Evolutionary conservation across 2,113 vertebrate species (phyloP), one percentile per base, ranked within the genome.

Genomic region (Takifugu bimaculatus): DNA sequence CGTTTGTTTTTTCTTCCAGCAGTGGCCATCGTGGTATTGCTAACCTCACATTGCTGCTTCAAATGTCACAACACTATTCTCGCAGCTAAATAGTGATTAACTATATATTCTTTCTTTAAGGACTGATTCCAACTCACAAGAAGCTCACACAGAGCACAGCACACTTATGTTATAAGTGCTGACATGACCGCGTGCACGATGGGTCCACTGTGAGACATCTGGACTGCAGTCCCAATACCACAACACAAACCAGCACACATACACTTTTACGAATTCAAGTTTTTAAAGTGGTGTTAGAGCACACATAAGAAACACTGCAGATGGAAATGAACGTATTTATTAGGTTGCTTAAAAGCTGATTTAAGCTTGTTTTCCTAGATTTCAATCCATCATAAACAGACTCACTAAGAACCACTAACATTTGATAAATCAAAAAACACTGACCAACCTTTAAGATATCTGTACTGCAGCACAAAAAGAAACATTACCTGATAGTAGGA

Each of bases 401-500:
- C 11, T 39, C 45, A 1, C 4, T 47, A 12, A 47, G 5, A 47
- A 15, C 13, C 2, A 15, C 15, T 4, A 58, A 39, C 13, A 0
- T 14, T 12, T 14, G 35, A 20, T 27, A 25, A 44, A 57, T 25
- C 1, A 15, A 47, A 54, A 12, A 54, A 29, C 27, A 4, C 35
- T 9, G 43, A 50, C 9, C 28, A 25, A 20, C 29, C 29, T 32
- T 32, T 4, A 42, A 7, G 44, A 48, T 13, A 25, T 26, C 26
- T 15, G 49, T 13, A 32, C 11, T 48, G 26, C 48, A 61, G 43
- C n/a, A 11, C 12, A 15, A 29, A 55, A 3, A 55, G 11, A 44
- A 26, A 26, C 80, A 91, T 92, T 84, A 99, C 97, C 95, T 98
- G 95, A 82, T 99, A 99, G 79, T 95, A 99, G 68, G 86, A 82